A percentile compares a stretch with the other conserved stretches of the same genome.
Evolutionary conservation across 2,888 invertebrate genomes (phyloP).

Genomic region (Aleiodes alternator): DNA sequence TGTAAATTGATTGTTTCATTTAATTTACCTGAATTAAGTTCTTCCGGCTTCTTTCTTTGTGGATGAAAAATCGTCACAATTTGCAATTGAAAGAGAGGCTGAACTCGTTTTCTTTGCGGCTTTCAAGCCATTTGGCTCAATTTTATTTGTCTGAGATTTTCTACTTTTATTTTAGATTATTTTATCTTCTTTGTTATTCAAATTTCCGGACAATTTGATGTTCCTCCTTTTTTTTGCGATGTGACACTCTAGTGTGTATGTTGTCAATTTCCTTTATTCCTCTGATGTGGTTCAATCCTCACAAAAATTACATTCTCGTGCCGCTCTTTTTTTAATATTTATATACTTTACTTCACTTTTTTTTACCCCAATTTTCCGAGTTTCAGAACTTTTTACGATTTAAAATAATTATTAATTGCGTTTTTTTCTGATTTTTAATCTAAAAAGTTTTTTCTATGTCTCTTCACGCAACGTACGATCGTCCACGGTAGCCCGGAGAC

Average conservation of each 20-base stretch:
- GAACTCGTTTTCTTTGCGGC: not conserved
- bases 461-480: conserved; percentile 41
- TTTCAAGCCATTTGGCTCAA: conserved; percentile 2
- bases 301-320: conserved; percentile 50
- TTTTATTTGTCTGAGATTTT: not conserved
- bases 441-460: not conserved
- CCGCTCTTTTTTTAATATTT: conserved; percentile 29
- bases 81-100: not conserved
- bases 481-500: conserved; percentile 53
- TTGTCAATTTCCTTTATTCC: not conserved
- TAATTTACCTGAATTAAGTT: not conserved
- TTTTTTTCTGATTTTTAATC: conserved; percentile 11
- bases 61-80: not conserved
- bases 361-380: conserved; percentile 18
- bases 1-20: not conserved
- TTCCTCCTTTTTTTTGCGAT: no score
- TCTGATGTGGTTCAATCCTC: not conserved
- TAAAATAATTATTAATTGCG: conserved; percentile 3
- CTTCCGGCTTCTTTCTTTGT: conserved; percentile 18
- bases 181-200: not conserved
- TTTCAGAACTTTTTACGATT: conserved; percentile 22
- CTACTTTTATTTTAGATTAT: not conserved
- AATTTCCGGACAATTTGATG: no score
- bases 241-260: not conserved
- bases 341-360: no score